A percentile compares a stretch with the other conserved stretches of the same genome.
These are phyloP conservation scores for Metacarcinus magister DNA, from an alignment of 2,888 invertebrate species.

Conservation along the genomic window DNA sequence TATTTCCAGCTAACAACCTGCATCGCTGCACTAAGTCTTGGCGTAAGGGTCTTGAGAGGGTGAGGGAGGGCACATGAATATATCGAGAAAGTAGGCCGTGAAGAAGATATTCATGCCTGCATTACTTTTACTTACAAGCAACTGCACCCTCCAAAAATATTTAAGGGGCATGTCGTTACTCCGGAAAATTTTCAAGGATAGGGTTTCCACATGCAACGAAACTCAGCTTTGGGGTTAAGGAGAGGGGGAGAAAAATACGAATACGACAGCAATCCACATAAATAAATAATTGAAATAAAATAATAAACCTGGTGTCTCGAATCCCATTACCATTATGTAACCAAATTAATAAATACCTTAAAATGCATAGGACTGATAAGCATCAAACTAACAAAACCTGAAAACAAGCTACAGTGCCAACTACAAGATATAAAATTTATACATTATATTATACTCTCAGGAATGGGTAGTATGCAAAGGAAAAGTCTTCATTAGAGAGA, in stretches of 20 bases:
- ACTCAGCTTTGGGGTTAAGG: not conserved
- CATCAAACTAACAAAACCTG: no score
- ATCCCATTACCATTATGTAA: not conserved
- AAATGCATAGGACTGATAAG: not conserved
- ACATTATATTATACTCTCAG: not conserved
- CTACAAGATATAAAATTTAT: not conserved
- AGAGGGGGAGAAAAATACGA: not conserved
- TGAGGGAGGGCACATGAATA: no score
- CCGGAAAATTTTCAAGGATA: not conserved
- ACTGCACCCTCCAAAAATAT: not conserved
- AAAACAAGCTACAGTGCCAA: not conserved
- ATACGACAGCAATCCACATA: no score
- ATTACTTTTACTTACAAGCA: conserved; percentile 14
- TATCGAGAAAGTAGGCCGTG: not conserved
- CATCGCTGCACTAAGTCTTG: not conserved
- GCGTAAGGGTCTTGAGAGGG: not conserved
- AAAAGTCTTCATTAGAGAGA: not conserved
- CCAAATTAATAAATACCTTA: not conserved
- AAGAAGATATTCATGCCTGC: not conserved
- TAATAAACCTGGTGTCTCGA: not conserved
- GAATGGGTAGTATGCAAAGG: not conserved
- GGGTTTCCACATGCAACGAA: not conserved
- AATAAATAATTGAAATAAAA: not conserved
- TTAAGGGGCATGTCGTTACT: not conserved
- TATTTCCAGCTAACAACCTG: no score